Base-by-base conservation (phyloP, 2,888 invertebrate genomes). In the Sympetrum striolatum region DNA sequence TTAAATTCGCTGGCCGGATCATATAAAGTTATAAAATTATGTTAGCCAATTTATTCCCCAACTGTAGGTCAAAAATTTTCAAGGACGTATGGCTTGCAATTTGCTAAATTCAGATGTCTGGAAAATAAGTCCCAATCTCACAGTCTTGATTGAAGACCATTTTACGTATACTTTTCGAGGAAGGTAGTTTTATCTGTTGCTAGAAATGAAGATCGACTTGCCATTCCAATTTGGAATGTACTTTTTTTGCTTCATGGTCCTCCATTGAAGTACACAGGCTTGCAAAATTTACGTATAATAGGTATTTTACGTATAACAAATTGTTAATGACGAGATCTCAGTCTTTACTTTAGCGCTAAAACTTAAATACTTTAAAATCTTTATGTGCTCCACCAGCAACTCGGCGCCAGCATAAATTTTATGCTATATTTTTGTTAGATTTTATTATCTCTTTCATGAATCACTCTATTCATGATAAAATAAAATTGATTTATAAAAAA, bases 221-320 rank as follows among this genome's bases (percentile, higher is more conserved):
- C 39, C 86, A 37, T 39, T 64, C 86, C 60, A 37, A 39, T 86
- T 39, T 35, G 86, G 60, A 86, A 18, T 37, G 14, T 14, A 60
- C 60, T 37, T 58, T n/a, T 39, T 39, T 18, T n/a, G 37, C n/a
- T 86, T 37, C 14, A 86, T 86, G 86, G 60, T 86, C 86, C 86
- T 86, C 64, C 86, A 64, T 86, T 64, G 35, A 82, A 86, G 60
- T 86, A 86, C 86, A 64, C 64, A 86, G 60, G 39, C 64, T 60
- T 86, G 12, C n/a, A 64, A n/a, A 25, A 37, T 35, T 86, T 86
- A 86, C 86, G 86, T 86, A 86, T 86, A 25, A n/a, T 86, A 60
- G 86, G 86, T 64, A 86, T 86, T 53, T 86, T 31, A 73, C 73
- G 73, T 86, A 82, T 64, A 86, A 86, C 86, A 64, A 86, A 86